Conservation (phyloP, 53 echinoderm and acorn worm genomes). For the Holothuria leucospilota region DNA sequence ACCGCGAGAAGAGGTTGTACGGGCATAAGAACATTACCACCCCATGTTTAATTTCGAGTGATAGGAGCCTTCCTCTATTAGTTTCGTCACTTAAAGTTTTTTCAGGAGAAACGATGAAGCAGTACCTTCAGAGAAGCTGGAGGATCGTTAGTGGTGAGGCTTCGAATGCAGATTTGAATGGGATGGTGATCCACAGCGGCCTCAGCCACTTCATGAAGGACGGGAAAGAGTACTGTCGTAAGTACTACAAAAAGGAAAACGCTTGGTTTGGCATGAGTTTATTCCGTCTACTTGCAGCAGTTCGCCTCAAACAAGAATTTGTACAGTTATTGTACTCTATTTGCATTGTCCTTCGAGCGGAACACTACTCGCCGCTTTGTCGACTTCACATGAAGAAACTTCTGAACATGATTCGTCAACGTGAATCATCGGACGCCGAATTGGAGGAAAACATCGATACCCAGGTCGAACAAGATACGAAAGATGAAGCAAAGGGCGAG, state of each 20-base stretch:
- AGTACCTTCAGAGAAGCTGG: not conserved
- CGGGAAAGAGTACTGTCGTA: not conserved
- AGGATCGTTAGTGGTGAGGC: not conserved
- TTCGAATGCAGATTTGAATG: not conserved
- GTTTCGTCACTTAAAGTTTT: slow-evolving; percentile 21
- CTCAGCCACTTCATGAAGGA: slow-evolving; percentile 32
- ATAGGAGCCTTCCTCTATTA: not conserved
- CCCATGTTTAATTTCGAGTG: slow-evolving; percentile 7
- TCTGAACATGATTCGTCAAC: not conserved
- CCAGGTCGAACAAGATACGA: too few species aligned
- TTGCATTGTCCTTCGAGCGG: not conserved
- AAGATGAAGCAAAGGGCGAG: too few species aligned
- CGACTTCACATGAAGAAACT: too few species aligned
- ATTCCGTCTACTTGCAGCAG: not conserved
- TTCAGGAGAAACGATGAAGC: not conserved
- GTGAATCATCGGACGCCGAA: not conserved
- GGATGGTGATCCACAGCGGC: slow-evolving; percentile 10
- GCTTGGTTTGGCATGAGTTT: not conserved
- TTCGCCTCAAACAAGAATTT: too few species aligned
- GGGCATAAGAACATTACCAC: slow-evolving; percentile 10
- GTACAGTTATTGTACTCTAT: too few species aligned
- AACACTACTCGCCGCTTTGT: too few species aligned
- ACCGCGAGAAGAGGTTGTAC: not conserved
- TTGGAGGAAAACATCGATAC: not conserved
- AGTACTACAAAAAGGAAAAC: not conserved